Evolutionary conservation across 2,888 invertebrate species (phyloP).

Genomic region (Meta bourneti): DNA sequence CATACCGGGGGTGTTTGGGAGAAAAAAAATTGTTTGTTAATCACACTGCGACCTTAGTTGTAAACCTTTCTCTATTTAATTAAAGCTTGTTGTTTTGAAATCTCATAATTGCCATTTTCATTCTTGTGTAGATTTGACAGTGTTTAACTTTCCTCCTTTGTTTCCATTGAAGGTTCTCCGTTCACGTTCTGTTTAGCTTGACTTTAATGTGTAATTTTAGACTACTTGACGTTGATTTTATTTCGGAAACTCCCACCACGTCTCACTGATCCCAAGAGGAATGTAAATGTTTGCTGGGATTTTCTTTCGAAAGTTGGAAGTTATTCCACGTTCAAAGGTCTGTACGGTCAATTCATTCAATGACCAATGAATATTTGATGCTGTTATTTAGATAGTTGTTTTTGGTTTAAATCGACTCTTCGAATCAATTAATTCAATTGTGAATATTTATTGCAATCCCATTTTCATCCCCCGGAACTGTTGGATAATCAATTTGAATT

Average conservation of each 20-base stretch:
- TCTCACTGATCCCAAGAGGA: not conserved
- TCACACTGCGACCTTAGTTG: too few relatives aligned
- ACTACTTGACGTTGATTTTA: not conserved
- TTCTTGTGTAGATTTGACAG: not conserved
- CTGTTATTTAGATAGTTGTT: not conserved
- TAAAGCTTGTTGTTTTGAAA: too few relatives aligned
- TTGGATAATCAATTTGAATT: not conserved
- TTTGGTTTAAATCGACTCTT: not conserved
- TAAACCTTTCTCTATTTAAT: too few relatives aligned
- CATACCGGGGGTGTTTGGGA: too few relatives aligned
- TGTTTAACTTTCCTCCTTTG: not conserved
- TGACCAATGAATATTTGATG: not conserved
- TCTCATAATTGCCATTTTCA: not conserved
- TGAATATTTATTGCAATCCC: too few relatives aligned
- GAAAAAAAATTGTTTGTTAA: too few relatives aligned
- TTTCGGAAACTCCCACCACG: not conserved
- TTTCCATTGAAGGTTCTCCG: not conserved
- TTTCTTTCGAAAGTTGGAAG: not conserved
- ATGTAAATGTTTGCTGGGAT: not conserved
- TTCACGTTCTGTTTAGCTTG: not conserved
- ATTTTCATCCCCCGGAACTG: not conserved
- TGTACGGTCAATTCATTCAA: not conserved
- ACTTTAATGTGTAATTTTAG: not conserved
- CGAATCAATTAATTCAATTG: not conserved
- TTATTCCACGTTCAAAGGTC: not conserved